Percentiles rank a stretch among this genome's conserved stretches.
phyloP scores from a whole-genome alignment of 2,888 invertebrate species.

The Pachydiplax longipennis region DNA sequence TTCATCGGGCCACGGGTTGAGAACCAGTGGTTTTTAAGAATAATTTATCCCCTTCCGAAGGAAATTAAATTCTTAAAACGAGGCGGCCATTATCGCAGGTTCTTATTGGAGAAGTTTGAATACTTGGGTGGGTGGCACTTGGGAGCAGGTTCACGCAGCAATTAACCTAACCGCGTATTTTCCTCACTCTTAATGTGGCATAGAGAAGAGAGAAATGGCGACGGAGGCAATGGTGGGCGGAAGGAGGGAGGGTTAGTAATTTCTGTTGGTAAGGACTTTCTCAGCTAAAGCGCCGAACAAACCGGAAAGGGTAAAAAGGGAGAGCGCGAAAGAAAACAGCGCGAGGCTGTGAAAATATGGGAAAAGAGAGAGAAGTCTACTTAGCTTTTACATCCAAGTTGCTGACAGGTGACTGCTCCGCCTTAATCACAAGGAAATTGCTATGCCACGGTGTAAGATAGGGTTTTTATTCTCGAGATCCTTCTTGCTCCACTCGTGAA shows the following conservation, averaged over 20 bases:
- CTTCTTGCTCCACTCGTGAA: neutral
- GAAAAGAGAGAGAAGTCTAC: neutral
- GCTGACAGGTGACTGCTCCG: neutral
- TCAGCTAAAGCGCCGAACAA: neutral
- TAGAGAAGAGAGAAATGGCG: neutral
- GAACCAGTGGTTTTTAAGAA: too few relatives aligned
- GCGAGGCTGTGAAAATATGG: neutral
- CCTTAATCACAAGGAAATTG: neutral
- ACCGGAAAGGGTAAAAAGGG: neutral
- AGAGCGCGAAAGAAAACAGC: neutral
- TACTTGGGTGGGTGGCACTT: neutral
- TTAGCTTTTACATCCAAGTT: neutral
- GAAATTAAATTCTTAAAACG: neutral
- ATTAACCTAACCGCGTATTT: neutral
- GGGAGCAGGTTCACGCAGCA: neutral
- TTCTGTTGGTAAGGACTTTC: neutral
- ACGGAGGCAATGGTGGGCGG: neutral
- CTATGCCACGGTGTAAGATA: neutral
- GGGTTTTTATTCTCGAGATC: neutral
- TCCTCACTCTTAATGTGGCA: neutral
- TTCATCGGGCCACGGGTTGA: too few relatives aligned
- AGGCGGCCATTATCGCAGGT: neutral
- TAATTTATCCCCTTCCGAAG: too few relatives aligned
- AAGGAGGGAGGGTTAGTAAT: neutral
- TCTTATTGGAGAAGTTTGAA: neutral